Evolutionary conservation across 2,888 invertebrate species (phyloP), one percentile per base, ranked within the genome.

Genomic region (Ichneumoninae sp.): DNA sequence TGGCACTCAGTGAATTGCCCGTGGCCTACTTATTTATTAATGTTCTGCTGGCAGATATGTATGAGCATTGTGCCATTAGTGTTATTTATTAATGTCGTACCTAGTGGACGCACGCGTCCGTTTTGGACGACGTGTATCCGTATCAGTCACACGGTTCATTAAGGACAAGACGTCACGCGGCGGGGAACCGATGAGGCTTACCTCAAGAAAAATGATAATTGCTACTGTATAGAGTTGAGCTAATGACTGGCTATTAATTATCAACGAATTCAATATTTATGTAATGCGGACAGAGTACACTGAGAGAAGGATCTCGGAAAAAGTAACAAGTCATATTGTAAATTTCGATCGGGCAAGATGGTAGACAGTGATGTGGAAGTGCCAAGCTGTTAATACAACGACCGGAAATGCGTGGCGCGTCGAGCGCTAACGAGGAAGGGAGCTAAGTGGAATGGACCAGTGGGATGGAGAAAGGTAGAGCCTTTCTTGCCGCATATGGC

Each of bases 1-100:
- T 80, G 79, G 66, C 79, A 73, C 79, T 70, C 77, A 22, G 79
- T 40, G n/a, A 52, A 77, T 75, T 75, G 75, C 50, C 50, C 63
- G 30, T 74, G 63, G 63, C 26, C 60, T 30, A 40, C 3, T 71
- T 73, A 40, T 60, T 40, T 40, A 40, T 40, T 10, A 40, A 40
- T 40, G 40, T 40, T 40, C 2, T 10, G 40, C 40, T 40, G 10
- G 10, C 40, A 2, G 2, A 40, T 10, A 40, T 40, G 40, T 10
- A 10, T 8, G 40, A 40, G 10, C 7, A 10, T 10, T 40, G 8
- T 40, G 40, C 1, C 40, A 40, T 40, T 40, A 10, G 40, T 2
- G 10, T 22, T 8, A 54, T 10, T 75, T 63, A 75, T 63, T 65
- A 63, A 50, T 50, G 50, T 63, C 63, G 44, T 68, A 68, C 13